Base-by-base conservation (phyloP, 2,888 invertebrate species). In the Tenthredo distinguenda region DNA sequence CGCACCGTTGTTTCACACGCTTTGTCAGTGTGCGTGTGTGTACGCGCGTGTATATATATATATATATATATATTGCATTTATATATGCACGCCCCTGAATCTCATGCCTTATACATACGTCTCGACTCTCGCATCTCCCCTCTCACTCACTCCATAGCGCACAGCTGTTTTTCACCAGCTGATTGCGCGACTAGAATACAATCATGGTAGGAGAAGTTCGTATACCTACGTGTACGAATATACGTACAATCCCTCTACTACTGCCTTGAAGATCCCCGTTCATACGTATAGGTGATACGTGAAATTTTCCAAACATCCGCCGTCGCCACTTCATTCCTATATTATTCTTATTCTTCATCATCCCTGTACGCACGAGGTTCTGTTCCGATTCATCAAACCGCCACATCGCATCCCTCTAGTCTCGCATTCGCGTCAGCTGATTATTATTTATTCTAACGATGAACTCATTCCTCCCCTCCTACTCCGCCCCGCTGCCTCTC, bases 101-200 rank as follows among this genome's bases (percentile, higher is more conserved):
- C 74, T 43, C 68, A 65, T 62, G 68, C 26, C 55, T 50, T 62
- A 62, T 62, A 62, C 62, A 62, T 21, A 26, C 62, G 26, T 47
- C 58, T 72, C n/a, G 21, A 34, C 58, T 21, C 58, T 10, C 65
- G 82, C 62, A n/a, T 43, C 43, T n/a, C 76, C 68, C 62, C 62
- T 58, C 68, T 55, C 50, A 50, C 58, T 71, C 68, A 37, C 50
- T 77, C 85, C 34, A 26, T 37, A 58, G 37, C 71, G 34, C 68
- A 71, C 83, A 76, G 82, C 58, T 83, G 47, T 43, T 62, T 62
- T 62, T 62, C 21, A 62, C 34, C 79, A 81, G 79, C 79, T 81
- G 79, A 81, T 81, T 58, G 62, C 58, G 79, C 58, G 79, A 9
- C 79, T 81, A 81, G 58, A 81, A 62, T 62, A 50, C 62, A 40